Conservation (phyloP, 2,113 vertebrate species). For the Lampris incognitus region DNA sequence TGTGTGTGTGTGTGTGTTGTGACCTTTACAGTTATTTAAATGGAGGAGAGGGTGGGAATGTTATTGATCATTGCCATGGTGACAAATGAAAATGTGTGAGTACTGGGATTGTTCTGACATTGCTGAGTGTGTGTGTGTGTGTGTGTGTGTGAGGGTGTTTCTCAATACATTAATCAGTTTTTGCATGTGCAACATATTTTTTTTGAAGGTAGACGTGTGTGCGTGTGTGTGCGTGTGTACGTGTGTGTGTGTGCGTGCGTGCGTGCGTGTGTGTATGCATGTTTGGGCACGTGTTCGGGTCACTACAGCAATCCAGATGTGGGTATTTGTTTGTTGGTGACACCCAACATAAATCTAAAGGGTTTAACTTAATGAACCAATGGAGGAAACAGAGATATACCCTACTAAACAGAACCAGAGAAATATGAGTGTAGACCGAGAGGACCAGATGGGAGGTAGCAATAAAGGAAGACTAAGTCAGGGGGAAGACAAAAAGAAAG, state of each 20-base stretch:
- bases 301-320: slow-evolving; percentile 58
- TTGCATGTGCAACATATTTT: slow-evolving; percentile 2
- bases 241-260: slow-evolving; percentile 14
- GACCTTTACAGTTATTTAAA: slow-evolving; percentile 36
- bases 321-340: slow-evolving; percentile 52
- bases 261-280: slow-evolving; percentile 15
- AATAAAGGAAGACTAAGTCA: too few species aligned
- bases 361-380: slow-evolving; percentile 46
- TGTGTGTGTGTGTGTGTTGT: slow-evolving; percentile 10
- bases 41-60: slow-evolving; percentile 58
- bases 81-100: slow-evolving; percentile 49
- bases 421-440: background rate
- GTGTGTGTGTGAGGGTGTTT: slow-evolving; percentile 3
- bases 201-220: background rate
- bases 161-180: slow-evolving; percentile 3
- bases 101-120: slow-evolving; percentile 11
- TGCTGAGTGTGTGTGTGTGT: background rate
- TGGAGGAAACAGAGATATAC: slow-evolving; percentile 22
- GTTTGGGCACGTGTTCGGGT: background rate
- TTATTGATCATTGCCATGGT: slow-evolving; percentile 64
- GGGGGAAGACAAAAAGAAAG: too few species aligned
- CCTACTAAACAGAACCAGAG: slow-evolving; percentile 28
- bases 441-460: too few species aligned
- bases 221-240: slow-evolving; percentile 8
- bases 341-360: slow-evolving; percentile 60